phyloP scores from a whole-genome alignment of 2,113 vertebrate species.

The Prinia subflava region DNA sequence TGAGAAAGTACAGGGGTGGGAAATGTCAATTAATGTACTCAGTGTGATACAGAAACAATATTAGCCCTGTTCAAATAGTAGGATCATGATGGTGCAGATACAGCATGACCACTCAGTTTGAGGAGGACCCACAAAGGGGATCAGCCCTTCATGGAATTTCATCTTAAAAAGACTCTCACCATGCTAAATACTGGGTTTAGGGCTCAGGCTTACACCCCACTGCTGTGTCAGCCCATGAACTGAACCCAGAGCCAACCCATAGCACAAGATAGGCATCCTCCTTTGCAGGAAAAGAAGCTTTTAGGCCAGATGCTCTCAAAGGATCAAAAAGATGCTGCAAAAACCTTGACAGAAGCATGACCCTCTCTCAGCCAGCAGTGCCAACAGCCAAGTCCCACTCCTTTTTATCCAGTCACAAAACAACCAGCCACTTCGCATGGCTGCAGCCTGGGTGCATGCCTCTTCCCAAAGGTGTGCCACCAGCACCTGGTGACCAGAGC shows the following conservation, averaged over 20 bases:
- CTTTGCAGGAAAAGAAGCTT: not conserved
- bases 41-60: fast-evolving
- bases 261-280: not conserved
- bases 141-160: not conserved
- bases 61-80: not conserved
- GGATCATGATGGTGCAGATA: not conserved
- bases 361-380: not conserved
- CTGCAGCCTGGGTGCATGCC: fast-evolving
- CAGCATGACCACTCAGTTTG: not conserved
- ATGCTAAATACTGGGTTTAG: not conserved
- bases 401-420: not conserved
- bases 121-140: not conserved
- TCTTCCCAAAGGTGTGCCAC: not conserved
- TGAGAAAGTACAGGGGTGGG: not conserved
- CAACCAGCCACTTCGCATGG: fast-evolving
- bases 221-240: not conserved
- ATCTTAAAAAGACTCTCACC: not conserved
- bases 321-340: not conserved
- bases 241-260: not conserved
- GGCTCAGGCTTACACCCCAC: not conserved
- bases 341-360: not conserved
- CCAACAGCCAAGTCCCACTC: not conserved
- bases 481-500: fast-evolving
- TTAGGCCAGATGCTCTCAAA: not conserved
- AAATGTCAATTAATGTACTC: not conserved